Evolutionary conservation across 2,797 vertebrate genomes (phyloP).

Genomic region (Austrolebias charrua): DNA sequence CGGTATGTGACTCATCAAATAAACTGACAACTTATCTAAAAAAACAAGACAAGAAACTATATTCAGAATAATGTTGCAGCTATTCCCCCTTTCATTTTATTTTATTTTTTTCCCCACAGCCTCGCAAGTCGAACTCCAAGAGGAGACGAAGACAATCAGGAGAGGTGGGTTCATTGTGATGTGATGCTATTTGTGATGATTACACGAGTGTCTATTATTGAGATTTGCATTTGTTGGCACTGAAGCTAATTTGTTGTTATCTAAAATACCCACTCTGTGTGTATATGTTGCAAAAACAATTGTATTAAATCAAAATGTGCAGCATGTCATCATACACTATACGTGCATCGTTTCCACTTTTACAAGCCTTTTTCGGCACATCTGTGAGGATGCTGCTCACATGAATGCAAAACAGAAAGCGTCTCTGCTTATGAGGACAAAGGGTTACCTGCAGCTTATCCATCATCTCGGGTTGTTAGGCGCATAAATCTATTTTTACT

Average conservation of each 20-base stretch:
- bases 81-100: background rate
- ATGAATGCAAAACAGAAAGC: conserved; percentile 23
- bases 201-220: conserved; percentile 69
- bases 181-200: background rate
- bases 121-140: conserved; percentile 66
- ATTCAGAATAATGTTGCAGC: background rate
- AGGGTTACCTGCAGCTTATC: conserved; percentile 73
- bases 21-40: background rate
- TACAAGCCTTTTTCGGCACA: conserved; percentile 2
- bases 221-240: conserved; percentile 68
- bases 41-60: background rate
- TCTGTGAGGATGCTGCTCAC: conserved; percentile 1
- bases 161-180: conserved; percentile 71
- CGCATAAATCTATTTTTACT: conserved; percentile 76
- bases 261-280: background rate
- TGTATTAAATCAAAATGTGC: conserved; percentile 3
- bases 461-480: conserved; percentile 72
- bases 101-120: conserved; percentile 38
- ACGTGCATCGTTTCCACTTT: background rate
- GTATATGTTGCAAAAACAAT: conserved; percentile 2
- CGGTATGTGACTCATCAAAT: no score
- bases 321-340: background rate
- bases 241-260: conserved; percentile 58
- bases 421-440: conserved; percentile 45
- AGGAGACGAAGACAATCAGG: conserved; percentile 87